Evolutionary conservation across 2,888 invertebrate genomes (phyloP).

Genomic region (Scaptomyza parva): DNA sequence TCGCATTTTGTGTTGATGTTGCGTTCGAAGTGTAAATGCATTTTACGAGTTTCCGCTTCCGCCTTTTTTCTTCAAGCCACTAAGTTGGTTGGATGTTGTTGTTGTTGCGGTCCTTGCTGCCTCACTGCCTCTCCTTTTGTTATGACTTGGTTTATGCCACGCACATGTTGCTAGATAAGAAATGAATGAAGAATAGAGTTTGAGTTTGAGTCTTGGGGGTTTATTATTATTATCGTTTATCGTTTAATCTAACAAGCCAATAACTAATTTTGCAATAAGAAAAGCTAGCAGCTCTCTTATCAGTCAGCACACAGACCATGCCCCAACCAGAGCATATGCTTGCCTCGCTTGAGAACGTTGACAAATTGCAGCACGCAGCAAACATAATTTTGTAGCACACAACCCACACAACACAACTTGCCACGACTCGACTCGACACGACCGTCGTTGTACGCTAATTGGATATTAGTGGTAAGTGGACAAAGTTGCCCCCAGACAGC

Average conservation of each 20-base stretch:
- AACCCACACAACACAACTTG: slow-evolving; percentile 48
- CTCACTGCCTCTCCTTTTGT: not conserved
- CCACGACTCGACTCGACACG: slow-evolving; percentile 54
- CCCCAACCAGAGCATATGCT: slow-evolving; percentile 63
- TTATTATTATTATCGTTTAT: too few species aligned
- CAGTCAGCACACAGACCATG: slow-evolving; percentile 52
- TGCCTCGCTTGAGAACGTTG: slow-evolving; percentile 58
- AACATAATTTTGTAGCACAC: slow-evolving; percentile 71
- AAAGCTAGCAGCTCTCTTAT: slow-evolving; percentile 73
- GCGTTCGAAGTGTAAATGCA: slow-evolving; percentile 98
- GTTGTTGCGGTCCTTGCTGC: slow-evolving; percentile 11
- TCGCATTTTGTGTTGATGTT: slow-evolving; percentile 97
- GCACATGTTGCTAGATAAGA: slow-evolving; percentile 64
- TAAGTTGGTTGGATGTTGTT: slow-evolving; percentile 20
- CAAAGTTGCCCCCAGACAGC: slow-evolving; percentile 32
- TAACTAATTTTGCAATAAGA: slow-evolving; percentile 74
- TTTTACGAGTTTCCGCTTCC: slow-evolving; percentile 83
- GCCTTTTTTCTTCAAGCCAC: slow-evolving; percentile 28
- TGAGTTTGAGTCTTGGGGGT: slow-evolving; percentile 8
- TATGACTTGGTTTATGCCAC: slow-evolving; percentile 59
- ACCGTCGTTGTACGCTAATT: slow-evolving; percentile 63
- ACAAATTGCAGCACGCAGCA: slow-evolving; percentile 69
- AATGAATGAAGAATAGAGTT: slow-evolving; percentile 12
- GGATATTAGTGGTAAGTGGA: slow-evolving; percentile 74
- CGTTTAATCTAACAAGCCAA: slow-evolving; percentile 76